phyloP scores from a whole-genome alignment of 2,888 invertebrate genomes.

The Parnassius apollo region DNA sequence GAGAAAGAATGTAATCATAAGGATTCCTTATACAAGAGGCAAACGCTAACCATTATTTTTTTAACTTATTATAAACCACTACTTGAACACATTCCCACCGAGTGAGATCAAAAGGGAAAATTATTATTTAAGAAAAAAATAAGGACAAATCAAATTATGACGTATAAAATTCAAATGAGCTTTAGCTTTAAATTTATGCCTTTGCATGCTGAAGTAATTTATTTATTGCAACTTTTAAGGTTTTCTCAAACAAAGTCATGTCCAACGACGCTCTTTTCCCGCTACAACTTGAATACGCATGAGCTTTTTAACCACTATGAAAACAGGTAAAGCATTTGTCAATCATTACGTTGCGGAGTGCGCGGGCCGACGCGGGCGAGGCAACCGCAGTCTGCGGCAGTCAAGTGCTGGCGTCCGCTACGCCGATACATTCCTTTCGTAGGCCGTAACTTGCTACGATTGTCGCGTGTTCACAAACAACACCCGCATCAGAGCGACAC shows the following conservation, averaged over 20 bases:
- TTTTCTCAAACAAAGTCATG: conserved; percentile 17
- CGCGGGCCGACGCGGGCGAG: conserved; percentile 35
- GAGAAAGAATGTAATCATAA: too few species aligned
- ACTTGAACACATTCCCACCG: too few species aligned
- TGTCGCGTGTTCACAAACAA: conserved; percentile 41
- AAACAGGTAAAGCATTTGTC: conserved; percentile 73
- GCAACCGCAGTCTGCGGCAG: conserved; percentile 45
- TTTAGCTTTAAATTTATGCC: too few species aligned
- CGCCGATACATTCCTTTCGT: conserved; percentile 41
- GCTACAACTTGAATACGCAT: conserved; percentile 44
- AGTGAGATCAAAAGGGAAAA: too few species aligned
- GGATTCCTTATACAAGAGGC: too few species aligned
- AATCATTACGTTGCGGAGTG: conserved; percentile 60
- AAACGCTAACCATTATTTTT: too few species aligned
- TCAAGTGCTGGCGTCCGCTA: conserved; percentile 42
- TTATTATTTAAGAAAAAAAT: too few species aligned
- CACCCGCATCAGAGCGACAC: conserved; percentile 38
- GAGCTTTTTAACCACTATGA: conserved; percentile 47
- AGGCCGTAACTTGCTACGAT: conserved; percentile 36
- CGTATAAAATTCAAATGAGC: too few species aligned
- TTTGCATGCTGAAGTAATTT: background rate
- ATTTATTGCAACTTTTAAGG: background rate
- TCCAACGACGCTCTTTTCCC: conserved; percentile 30
- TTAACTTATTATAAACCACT: too few species aligned
- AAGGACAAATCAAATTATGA: too few species aligned